These are phyloP conservation scores for Psilopogon haemacephalus DNA, from an alignment of 2,113 vertebrate genomes.

Conservation along the genomic window DNA sequence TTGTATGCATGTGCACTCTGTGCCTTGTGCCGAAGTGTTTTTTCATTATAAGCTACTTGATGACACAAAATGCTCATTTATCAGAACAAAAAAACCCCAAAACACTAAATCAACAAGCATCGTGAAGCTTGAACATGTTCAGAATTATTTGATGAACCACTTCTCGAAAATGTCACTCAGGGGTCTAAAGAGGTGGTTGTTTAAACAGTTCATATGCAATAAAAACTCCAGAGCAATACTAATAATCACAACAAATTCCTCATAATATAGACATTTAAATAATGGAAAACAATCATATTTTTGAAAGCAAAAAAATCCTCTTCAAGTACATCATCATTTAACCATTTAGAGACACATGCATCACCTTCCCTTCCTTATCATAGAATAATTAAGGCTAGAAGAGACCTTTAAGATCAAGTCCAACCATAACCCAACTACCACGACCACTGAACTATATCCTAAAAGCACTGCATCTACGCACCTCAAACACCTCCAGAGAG, in stretches of 20 bases:
- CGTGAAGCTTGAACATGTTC: accelerated
- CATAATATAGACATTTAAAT: accelerated
- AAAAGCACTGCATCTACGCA: too few species aligned
- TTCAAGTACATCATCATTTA: not conserved
- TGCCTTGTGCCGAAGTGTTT: not conserved
- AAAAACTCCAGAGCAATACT: not conserved
- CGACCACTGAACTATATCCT: too few species aligned
- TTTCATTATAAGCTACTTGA: not conserved
- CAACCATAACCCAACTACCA: too few species aligned
- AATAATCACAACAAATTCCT: not conserved
- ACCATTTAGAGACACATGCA: not conserved
- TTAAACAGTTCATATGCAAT: not conserved
- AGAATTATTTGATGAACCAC: not conserved
- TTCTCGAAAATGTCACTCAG: not conserved
- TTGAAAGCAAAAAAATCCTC: not conserved
- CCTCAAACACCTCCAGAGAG: too few species aligned
- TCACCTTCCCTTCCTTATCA: not conserved
- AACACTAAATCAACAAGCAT: not conserved
- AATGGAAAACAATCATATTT: not conserved
- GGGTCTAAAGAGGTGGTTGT: not conserved
- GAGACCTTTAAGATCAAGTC: too few species aligned
- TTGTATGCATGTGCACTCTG: accelerated
- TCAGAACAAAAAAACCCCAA: not conserved
- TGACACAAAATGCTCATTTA: not conserved
- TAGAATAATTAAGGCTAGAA: too few species aligned